These are phyloP conservation scores for Acanthosoma haemorrhoidale DNA, from an alignment of 2,888 invertebrate species.

Conservation along the genomic window DNA sequence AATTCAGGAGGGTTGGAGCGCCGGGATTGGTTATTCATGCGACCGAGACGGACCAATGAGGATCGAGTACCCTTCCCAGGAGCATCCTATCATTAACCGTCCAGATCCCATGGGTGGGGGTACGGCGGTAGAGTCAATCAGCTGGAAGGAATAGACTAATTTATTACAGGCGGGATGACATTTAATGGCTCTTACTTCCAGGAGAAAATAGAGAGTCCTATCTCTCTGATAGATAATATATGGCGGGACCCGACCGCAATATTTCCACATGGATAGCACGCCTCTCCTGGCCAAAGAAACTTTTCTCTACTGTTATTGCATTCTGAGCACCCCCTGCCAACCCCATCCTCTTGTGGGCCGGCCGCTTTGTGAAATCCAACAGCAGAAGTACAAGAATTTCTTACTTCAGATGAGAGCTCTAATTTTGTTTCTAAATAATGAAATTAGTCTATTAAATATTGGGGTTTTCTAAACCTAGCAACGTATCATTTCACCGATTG, in stretches of 20 bases:
- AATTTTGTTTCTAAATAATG: too few relatives aligned
- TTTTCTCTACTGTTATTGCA: too few relatives aligned
- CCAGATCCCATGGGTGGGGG: neutral
- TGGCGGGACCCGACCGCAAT: neutral
- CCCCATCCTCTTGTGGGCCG: too few relatives aligned
- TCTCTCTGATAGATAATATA: neutral
- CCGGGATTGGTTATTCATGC: slow-evolving; percentile 19
- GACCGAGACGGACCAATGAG: slow-evolving; percentile 5
- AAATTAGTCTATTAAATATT: too few relatives aligned
- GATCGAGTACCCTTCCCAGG: slow-evolving; percentile 5
- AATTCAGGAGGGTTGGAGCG: slow-evolving; percentile 21
- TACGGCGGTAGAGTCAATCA: too few relatives aligned
- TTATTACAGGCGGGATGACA: neutral
- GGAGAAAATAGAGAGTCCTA: neutral
- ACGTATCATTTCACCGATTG: too few relatives aligned
- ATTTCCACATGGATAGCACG: neutral
- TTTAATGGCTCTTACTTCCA: neutral
- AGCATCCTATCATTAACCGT: neutral
- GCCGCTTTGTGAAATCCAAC: too few relatives aligned
- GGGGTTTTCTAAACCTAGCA: too few relatives aligned
- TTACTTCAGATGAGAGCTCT: too few relatives aligned
- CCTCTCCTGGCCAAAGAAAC: neutral
- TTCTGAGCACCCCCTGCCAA: too few relatives aligned
- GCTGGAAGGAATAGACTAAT: neutral
- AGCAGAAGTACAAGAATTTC: too few relatives aligned